A percentile compares a stretch with the other conserved stretches of the same genome.
Conservation (phyloP, 2,797 vertebrate species). For the Peromyscus attwateri region DNA sequence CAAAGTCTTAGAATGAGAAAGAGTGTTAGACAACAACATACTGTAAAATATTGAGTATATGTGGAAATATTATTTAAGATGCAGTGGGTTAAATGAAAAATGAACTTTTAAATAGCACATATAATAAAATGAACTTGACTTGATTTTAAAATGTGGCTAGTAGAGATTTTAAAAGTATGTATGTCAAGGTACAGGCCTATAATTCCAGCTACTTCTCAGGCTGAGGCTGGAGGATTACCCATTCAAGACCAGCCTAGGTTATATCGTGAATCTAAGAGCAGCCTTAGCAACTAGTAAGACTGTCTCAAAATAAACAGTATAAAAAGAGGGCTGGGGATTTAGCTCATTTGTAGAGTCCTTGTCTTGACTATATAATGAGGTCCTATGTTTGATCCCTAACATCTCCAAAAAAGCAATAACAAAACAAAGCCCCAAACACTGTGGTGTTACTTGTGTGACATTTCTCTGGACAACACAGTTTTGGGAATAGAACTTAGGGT, state of each 20-base stretch:
- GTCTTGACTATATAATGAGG: not conserved
- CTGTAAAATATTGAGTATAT: not conserved
- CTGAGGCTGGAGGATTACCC: not conserved
- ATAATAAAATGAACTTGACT: not conserved
- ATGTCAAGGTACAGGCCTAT: not conserved
- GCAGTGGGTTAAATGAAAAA: not conserved
- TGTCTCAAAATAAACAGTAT: not conserved
- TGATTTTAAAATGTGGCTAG: not conserved
- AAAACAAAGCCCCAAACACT: not conserved
- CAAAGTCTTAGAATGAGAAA: not conserved
- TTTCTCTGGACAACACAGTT: not conserved
- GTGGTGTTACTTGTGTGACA: not conserved
- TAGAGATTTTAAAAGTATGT: constrained; percentile 16
- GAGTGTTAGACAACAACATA: not conserved
- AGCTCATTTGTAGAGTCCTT: not conserved
- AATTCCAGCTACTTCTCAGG: not conserved
- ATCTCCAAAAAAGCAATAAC: not conserved
- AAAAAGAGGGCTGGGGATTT: not conserved
- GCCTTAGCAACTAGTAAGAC: not conserved
- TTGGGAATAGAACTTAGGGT: constrained; percentile 26
- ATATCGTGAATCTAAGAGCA: not conserved
- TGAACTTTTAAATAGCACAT: not conserved
- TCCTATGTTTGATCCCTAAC: not conserved
- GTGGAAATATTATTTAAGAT: constrained; percentile 21
- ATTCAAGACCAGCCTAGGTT: not conserved